Conservation (phyloP, 2,113 vertebrate species). For the Cochlearius cochlearius region DNA sequence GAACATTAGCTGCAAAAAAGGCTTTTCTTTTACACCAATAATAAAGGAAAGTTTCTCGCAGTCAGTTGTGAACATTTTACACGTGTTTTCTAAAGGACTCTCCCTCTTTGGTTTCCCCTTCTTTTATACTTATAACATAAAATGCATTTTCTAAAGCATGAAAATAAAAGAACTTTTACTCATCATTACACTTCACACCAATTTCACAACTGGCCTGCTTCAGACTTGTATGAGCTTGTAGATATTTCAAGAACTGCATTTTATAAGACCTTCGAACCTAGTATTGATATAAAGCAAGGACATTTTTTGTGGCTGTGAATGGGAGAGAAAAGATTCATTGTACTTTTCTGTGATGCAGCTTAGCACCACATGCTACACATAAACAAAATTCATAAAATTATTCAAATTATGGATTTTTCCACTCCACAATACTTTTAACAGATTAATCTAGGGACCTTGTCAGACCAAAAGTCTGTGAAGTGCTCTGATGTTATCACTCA, state of each 20-base stretch:
- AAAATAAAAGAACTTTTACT: constrained; percentile 34
- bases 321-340: not conserved
- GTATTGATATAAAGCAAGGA: constrained; percentile 15
- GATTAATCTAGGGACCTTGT: not conserved
- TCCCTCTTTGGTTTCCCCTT: constrained; percentile 22
- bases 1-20: constrained; percentile 29
- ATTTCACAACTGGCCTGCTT: constrained; percentile 39
- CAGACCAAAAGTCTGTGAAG: constrained; percentile 39
- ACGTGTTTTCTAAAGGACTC: constrained; percentile 26
- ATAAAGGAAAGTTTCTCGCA: constrained; percentile 25
- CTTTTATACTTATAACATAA: constrained; percentile 31
- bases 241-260: constrained; percentile 51
- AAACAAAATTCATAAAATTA: not conserved
- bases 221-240: constrained; percentile 37
- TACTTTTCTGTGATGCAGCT: not conserved
- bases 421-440: not conserved
- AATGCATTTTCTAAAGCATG: constrained; percentile 38
- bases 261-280: constrained; percentile 33
- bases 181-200: not conserved
- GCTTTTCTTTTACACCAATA: constrained; percentile 5
- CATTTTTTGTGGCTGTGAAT: not conserved
- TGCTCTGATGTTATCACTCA: not conserved
- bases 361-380: not conserved
- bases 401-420: not conserved
- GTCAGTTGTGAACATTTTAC: constrained; percentile 46